Base-by-base conservation (phyloP, 2,797 vertebrate genomes). In the Manis pentadactyla region DNA sequence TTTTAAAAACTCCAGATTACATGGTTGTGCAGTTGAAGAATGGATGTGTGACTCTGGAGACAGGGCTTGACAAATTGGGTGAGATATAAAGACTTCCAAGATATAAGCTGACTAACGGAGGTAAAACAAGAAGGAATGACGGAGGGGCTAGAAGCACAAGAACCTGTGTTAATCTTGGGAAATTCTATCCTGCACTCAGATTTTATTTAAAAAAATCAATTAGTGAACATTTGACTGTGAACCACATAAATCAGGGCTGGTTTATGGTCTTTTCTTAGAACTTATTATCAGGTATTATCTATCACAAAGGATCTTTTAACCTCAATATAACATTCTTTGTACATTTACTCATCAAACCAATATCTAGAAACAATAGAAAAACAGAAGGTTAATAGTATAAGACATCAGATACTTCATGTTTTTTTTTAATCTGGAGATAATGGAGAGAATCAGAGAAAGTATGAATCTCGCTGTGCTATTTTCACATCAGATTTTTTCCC, bases 341-440 rank as follows among this genome's bases (percentile, higher is more conserved):
- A 73, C 55, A 95, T 93, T 90, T 95, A 91, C 34, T 87, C 13
- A 90, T 93, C 17, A 74, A 86, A 51, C 39, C n/a, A 68, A 55
- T 86, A 74, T 21, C 34, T 71, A 68, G 21, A 79, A 87, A 93
- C 31, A 93, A 53, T 53, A 82, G 37, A 39, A 17, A 71, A 71
- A 53, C 6, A 51, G 29, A n/a, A 83, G 87, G 39, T 55, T 68
- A 73, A 75, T 59, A 82, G 84, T 57, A 59, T 39, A 87, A 59
- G 23, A 68, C 12, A 39, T n/a, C 25, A 61, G 25, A 90, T 90
- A 42, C 14, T 49, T 81, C 66, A 37, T 66, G 12, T n/a, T 25
- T 55, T 53, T 93, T 81, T 75, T 86, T 46, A 1, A 69, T 69
- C 39, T 73, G 25, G 29, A 83, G 29, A 59, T 83, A 37, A 77